These are phyloP conservation scores for Augiades crinisus DNA, from an alignment of 2,888 invertebrate genomes.

Conservation along the genomic window DNA sequence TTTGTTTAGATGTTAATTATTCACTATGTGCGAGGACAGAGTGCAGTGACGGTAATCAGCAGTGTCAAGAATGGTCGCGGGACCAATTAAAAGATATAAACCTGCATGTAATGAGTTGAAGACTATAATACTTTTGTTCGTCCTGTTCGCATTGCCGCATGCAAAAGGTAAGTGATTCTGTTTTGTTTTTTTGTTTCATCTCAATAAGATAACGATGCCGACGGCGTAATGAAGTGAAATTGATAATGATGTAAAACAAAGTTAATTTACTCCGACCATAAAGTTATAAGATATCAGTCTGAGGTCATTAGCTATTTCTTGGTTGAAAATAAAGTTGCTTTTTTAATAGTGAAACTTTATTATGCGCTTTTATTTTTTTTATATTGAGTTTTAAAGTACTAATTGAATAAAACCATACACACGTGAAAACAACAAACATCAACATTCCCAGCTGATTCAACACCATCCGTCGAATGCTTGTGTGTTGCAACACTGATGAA, in stretches of 20 bases:
- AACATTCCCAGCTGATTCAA: too few species aligned
- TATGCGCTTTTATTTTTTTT: too few species aligned
- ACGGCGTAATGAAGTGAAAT: conserved; percentile 22
- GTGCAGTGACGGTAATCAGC: conserved; percentile 54
- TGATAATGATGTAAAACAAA: conserved; percentile 25
- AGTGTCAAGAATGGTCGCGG: conserved; percentile 72
- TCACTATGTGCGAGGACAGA: conserved; percentile 41
- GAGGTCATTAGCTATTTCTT: conserved; percentile 21
- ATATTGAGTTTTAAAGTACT: too few species aligned
- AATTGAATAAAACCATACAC: too few species aligned
- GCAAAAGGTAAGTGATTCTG: conserved; percentile 57
- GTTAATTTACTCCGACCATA: conserved; percentile 18
- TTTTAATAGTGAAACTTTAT: too few species aligned
- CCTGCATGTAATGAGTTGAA: conserved; percentile 67
- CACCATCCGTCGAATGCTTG: too few species aligned
- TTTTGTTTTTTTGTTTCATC: conserved; percentile 25
- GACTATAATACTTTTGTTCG: conserved; percentile 63
- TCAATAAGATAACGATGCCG: conserved; percentile 10
- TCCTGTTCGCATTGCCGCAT: conserved; percentile 57
- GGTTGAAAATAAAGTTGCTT: conserved; percentile 6
- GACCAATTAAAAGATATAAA: conserved; percentile 68
- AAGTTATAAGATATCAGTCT: conserved; percentile 16
- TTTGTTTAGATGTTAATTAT: conserved; percentile 24
- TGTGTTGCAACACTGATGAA: too few species aligned
- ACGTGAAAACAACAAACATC: too few species aligned